phyloP scores from a whole-genome alignment of 2,797 vertebrate genomes.

The Glyptemys insculpta region DNA sequence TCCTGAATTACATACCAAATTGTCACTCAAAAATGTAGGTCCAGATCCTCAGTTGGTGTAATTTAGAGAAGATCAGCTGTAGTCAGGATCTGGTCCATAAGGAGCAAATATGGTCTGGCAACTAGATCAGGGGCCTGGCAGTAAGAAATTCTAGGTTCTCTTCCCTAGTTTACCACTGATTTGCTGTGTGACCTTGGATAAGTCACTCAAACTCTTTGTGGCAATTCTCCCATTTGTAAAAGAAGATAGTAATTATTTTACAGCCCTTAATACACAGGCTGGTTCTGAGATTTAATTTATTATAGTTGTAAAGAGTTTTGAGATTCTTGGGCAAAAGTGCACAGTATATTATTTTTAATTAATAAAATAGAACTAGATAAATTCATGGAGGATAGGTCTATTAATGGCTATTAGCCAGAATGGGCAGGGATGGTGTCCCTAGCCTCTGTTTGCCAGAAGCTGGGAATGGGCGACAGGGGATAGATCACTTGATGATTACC shows the following conservation, averaged over 20 bases:
- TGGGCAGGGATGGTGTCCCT: no score
- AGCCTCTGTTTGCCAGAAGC: no score
- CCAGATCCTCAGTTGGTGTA: background rate
- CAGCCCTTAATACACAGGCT: background rate
- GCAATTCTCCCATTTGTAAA: background rate
- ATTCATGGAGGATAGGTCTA: no score
- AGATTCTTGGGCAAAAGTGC: background rate
- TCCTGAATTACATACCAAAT: background rate
- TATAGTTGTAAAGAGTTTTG: background rate
- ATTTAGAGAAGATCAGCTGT: background rate
- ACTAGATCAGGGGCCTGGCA: background rate
- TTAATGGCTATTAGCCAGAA: no score
- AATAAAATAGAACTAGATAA: background rate
- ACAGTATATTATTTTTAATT: background rate
- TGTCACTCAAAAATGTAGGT: background rate
- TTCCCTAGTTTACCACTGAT: background rate
- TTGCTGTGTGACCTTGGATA: background rate
- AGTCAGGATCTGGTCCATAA: background rate
- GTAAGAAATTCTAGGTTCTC: background rate
- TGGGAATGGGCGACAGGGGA: no score
- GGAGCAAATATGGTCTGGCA: accelerated
- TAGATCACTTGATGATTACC: no score
- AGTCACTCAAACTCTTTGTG: background rate
- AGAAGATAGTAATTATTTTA: background rate
- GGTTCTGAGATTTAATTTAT: background rate